Base-by-base conservation (phyloP, 2,113 vertebrate genomes). In the Sylvilagus bachmani region DNA sequence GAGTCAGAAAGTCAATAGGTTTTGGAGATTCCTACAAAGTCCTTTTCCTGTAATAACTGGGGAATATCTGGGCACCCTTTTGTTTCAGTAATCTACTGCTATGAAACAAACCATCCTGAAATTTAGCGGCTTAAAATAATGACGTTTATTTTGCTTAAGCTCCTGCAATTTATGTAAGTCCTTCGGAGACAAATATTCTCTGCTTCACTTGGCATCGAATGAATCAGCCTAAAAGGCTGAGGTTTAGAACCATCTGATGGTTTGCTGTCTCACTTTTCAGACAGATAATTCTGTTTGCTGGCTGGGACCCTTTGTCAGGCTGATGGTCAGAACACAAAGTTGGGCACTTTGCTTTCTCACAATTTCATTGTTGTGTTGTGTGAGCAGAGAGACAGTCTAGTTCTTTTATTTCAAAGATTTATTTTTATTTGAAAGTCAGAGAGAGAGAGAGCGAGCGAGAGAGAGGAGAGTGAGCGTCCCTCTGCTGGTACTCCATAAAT, bases 191-290 rank as follows among this genome's bases (percentile, higher is more conserved):
- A 79, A 87, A 92, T 85, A n/a, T 19, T 64, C 38, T 84, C 36
- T 95, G 24, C 55, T 95, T 22, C 13, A 38, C 3, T 31, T 84
- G 58, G 58, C 64, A 74, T 89, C 44, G 53, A 7, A 6, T 61
- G 55, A 55, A 36, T 58, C n/a, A 78, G 8, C 6, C 53, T 67
- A 8, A 38, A 13, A 77, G 73, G 4, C 22, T 89, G 2, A 58
- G n/a, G 38, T n/a, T 8, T 51, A 64, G 31, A 67, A n/a, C 85
- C 12, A 49, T 49, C 19, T 44, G 27, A 62, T 71, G 38, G 5
- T n/a, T 58, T 93, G 16, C 16, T 96, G 12, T 31, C 74, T 82
- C 89, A 29, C n/a, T 64, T 77, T 31, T 73, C 55, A 70, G 80
- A 21, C 51, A 64, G 13, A 38, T 85, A n/a, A n/a, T 71, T 6